phyloP scores from a whole-genome alignment of 2,888 invertebrate genomes.

The Gymnosoma rotundatum region DNA sequence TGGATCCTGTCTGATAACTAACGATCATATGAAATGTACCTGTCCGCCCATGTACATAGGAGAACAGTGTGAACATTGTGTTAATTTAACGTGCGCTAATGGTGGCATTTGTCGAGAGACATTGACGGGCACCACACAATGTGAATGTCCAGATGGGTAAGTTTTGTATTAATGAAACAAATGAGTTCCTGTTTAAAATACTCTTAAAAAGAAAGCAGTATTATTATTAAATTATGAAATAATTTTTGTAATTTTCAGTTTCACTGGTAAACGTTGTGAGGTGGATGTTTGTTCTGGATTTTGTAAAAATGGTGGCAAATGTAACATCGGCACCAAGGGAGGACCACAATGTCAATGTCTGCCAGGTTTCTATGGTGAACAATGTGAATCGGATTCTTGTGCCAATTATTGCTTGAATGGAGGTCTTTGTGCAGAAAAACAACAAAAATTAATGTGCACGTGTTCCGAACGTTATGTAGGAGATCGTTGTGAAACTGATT shows the following conservation, averaged over 20 bases:
- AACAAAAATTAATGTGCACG: constrained; percentile 76
- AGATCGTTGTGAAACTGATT: constrained; percentile 84
- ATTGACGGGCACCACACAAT: constrained; percentile 81
- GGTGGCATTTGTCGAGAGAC: constrained; percentile 84
- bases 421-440: constrained; percentile 81
- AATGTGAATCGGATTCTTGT: constrained; percentile 84
- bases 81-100: constrained; percentile 84
- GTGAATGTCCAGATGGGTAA: constrained; percentile 84
- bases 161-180: constrained; percentile 20
- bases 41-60: constrained; percentile 84
- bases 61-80: constrained; percentile 85
- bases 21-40: constrained; percentile 82
- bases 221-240: too few relatives aligned
- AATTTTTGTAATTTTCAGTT: constrained; percentile 70
- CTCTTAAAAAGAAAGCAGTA: too few relatives aligned
- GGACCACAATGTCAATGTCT: constrained; percentile 80
- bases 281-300: constrained; percentile 84
- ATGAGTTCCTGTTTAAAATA: not conserved
- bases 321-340: constrained; percentile 79
- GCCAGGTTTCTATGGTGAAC: constrained; percentile 79
- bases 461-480: constrained; percentile 80
- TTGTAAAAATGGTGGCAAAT: constrained; percentile 84
- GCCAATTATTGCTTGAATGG: constrained; percentile 83
- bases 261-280: constrained; percentile 85
- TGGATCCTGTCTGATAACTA: constrained; percentile 83